Conservation (phyloP, 2,113 vertebrate genomes). For the Hemicordylus capensis region DNA sequence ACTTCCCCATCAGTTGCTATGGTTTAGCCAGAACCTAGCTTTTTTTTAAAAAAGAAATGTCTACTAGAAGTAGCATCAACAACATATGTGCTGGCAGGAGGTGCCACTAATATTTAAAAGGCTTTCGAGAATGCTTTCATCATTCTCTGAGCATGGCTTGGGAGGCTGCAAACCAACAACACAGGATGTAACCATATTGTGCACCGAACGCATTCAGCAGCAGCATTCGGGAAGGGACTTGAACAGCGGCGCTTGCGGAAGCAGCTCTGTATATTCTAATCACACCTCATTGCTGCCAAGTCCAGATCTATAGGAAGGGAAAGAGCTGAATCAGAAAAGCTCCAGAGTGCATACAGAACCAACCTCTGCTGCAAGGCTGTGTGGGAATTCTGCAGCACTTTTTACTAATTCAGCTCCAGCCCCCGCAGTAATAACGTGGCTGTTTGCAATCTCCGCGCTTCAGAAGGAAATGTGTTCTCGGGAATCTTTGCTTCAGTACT, state of each 20-base stretch:
- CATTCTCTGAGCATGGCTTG: slow-evolving; percentile 46
- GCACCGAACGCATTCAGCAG: slow-evolving; percentile 67
- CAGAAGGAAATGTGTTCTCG: neutral
- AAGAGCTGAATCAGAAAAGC: slow-evolving; percentile 57
- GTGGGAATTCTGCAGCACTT: slow-evolving; percentile 57
- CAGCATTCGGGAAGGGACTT: slow-evolving; percentile 26
- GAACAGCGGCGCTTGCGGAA: slow-evolving; percentile 51
- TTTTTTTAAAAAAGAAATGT: slow-evolving; percentile 2
- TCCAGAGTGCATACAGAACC: slow-evolving; percentile 15
- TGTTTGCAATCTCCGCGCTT: slow-evolving; percentile 9
- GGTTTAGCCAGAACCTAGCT: slow-evolving; percentile 22
- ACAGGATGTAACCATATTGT: slow-evolving; percentile 12
- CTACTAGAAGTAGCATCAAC: slow-evolving; percentile 41
- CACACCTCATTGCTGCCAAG: slow-evolving; percentile 35
- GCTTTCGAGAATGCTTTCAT: slow-evolving; percentile 54
- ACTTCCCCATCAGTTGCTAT: slow-evolving; percentile 7
- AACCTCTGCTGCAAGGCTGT: slow-evolving; percentile 52
- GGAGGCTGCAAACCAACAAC: slow-evolving; percentile 54
- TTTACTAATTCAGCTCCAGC: slow-evolving; percentile 64
- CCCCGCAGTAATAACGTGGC: slow-evolving; percentile 53
- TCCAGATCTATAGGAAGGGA: slow-evolving; percentile 36
- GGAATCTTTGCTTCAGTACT: slow-evolving; percentile 18
- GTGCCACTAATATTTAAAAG: slow-evolving; percentile 39
- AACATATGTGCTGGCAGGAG: slow-evolving; percentile 50
- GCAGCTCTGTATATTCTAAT: slow-evolving; percentile 56